These are phyloP conservation scores for Phoenicopterus ruber DNA, from an alignment of 2,113 vertebrate species.

Conservation along the genomic window DNA sequence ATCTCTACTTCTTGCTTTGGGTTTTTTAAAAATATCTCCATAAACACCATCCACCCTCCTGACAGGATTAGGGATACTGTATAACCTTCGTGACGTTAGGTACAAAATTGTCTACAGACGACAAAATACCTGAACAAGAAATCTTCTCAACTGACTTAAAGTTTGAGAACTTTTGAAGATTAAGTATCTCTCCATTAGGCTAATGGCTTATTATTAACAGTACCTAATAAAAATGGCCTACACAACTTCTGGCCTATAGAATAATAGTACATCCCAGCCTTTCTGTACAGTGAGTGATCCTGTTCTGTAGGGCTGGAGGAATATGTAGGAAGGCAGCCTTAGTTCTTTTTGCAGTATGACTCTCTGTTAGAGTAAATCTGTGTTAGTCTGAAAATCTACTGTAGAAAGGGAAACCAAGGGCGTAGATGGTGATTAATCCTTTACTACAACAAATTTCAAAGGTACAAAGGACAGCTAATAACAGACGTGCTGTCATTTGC, in stretches of 20 bases:
- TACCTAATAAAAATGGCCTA: neutral
- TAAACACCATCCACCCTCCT: conserved; percentile 9
- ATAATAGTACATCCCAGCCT: neutral
- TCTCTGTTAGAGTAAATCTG: neutral
- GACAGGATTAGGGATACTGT: conserved; percentile 33
- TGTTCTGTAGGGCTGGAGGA: neutral
- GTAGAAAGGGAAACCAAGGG: neutral
- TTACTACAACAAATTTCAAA: neutral
- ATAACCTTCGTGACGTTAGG: conserved; percentile 27
- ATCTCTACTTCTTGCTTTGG: neutral
- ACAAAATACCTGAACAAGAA: conserved; percentile 41
- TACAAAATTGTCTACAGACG: conserved; percentile 47
- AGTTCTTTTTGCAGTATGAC: neutral
- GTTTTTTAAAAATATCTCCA: neutral
- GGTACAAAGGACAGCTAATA: neutral
- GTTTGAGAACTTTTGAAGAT: conserved; percentile 48
- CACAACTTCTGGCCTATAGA: neutral
- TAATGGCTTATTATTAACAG: conserved; percentile 9
- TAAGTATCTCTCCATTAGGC: neutral
- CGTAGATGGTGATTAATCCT: neutral
- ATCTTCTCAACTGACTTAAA: conserved; percentile 52
- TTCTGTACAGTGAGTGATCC: neutral
- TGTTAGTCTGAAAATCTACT: neutral
- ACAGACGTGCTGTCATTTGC: neutral
- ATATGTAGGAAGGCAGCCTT: neutral